These are phyloP conservation scores for Indicator indicator DNA, from an alignment of 2,113 vertebrate species.

Conservation along the genomic window DNA sequence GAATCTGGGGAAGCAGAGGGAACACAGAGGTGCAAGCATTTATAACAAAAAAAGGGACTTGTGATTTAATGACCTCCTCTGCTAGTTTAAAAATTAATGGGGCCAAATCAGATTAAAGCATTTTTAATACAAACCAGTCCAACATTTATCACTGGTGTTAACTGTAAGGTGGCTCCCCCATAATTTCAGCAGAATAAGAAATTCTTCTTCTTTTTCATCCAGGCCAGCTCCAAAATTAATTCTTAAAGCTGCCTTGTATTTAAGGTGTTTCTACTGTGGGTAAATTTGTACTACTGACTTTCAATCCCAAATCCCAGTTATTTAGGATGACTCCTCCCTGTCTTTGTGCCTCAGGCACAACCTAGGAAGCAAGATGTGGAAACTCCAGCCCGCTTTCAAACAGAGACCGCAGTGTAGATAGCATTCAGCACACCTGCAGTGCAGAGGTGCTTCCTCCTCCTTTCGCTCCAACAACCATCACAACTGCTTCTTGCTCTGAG, in stretches of 20 bases:
- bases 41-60: constrained; percentile 74
- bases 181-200: constrained; percentile 4
- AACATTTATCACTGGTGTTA: constrained; percentile 51
- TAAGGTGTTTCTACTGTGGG: neutral
- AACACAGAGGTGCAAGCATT: constrained; percentile 71
- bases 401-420: fast-evolving
- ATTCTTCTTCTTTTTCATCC: neutral
- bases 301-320: neutral
- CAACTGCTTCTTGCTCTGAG: neutral
- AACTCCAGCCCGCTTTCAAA: neutral
- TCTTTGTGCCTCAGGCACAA: fast-evolving
- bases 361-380: neutral
- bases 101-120: constrained; percentile 68
- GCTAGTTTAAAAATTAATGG: constrained; percentile 71
- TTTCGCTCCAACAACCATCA: neutral
- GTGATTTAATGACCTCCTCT: constrained; percentile 77
- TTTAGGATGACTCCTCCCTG: neutral
- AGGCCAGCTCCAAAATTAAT: neutral
- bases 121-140: constrained; percentile 63
- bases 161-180: constrained; percentile 22
- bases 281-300: fast-evolving
- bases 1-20: constrained; percentile 67
- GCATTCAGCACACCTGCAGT: neutral
- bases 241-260: neutral
- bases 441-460: neutral